Percentiles rank a stretch among this genome's conserved stretches.
phyloP scores from a whole-genome alignment of 2,888 invertebrate species.

The Agapetus fuscipes region DNA sequence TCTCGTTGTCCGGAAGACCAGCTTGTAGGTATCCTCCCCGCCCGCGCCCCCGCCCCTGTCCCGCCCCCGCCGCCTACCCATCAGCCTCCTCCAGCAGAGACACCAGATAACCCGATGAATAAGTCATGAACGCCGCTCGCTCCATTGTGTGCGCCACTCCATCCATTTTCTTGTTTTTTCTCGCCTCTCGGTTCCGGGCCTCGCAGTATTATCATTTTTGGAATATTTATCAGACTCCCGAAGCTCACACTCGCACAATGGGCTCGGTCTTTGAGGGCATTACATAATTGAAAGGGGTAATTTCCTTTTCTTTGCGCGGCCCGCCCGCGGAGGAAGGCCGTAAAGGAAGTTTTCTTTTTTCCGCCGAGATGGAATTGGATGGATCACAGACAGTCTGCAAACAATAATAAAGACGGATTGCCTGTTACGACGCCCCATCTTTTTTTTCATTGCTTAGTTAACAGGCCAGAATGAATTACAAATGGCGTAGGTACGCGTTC shows the following conservation, averaged over 20 bases:
- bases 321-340: too few species aligned
- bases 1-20: too few species aligned
- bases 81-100: too few species aligned
- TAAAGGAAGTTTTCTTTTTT: too few species aligned
- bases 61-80: too few species aligned
- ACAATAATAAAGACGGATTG: background rate
- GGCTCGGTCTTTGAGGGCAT: slow-evolving; percentile 5
- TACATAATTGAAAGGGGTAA: slow-evolving; percentile 15
- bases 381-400: background rate
- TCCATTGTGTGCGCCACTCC: slow-evolving; percentile 16
- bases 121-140: slow-evolving; percentile 15
- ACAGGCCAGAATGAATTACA: too few species aligned
- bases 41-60: too few species aligned
- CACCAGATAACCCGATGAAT: slow-evolving; percentile 16
- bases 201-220: slow-evolving; percentile 16
- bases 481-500: too few species aligned
- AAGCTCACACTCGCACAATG: slow-evolving; percentile 2
- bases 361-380: slow-evolving; percentile 4
- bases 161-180: slow-evolving; percentile 13
- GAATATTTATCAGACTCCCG: slow-evolving; percentile 16
- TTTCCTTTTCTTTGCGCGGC: slow-evolving; percentile 3
- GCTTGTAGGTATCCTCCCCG: too few species aligned
- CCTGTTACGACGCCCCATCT: too few species aligned
- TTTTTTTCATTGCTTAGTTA: too few species aligned
- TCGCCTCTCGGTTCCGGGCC: slow-evolving; percentile 3